phyloP scores from a whole-genome alignment of 2,888 invertebrate species.

The Pelosia muscerda region DNA sequence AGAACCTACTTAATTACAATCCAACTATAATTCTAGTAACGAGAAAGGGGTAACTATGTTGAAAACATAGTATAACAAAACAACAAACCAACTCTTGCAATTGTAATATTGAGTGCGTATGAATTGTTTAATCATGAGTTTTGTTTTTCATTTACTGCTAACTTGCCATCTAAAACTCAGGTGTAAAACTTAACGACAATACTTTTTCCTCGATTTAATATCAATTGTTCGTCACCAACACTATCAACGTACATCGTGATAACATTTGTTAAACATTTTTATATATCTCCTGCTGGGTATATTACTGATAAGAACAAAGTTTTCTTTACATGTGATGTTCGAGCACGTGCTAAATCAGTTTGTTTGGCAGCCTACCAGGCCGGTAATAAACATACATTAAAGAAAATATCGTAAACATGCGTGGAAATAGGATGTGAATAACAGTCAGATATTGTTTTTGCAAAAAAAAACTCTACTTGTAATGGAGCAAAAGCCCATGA shows the following conservation, averaged over 20 bases:
- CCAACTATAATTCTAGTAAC: not conserved
- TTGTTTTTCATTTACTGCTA: constrained; percentile 37
- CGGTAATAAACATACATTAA: constrained; percentile 51
- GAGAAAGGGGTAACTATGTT: not conserved
- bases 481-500: not conserved
- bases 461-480: not conserved
- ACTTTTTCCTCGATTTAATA: constrained; percentile 13
- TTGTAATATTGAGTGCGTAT: no score
- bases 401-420: constrained; percentile 49
- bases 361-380: constrained; percentile 49
- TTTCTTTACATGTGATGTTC: constrained; percentile 31
- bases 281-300: constrained; percentile 24
- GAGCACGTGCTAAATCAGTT: constrained; percentile 47
- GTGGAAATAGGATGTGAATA: constrained; percentile 45
- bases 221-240: not conserved
- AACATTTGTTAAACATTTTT: not conserved
- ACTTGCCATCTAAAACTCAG: constrained; percentile 14
- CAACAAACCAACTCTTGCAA: not conserved
- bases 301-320: constrained; percentile 38
- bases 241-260: not conserved
- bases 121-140: not conserved
- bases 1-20: no score
- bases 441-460: constrained; percentile 30
- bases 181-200: constrained; percentile 5
- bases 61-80: not conserved